Conservation (phyloP, 1,140 invertebrate species). For the Idris sp. region DNA sequence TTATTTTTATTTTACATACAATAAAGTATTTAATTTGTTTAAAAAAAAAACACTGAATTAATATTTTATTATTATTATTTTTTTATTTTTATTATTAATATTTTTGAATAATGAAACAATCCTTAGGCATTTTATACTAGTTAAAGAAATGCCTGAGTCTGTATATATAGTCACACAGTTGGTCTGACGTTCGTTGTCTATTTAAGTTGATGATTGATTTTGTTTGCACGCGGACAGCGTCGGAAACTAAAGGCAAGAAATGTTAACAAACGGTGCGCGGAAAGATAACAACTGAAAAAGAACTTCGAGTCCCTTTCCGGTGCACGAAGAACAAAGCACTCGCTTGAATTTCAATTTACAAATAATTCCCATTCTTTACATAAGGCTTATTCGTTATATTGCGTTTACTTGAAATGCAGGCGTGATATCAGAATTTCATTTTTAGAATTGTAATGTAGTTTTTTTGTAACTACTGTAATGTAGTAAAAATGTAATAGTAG, state of each 20-base stretch:
- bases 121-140: too few species aligned
- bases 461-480: too few species aligned
- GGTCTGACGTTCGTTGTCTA: conserved; percentile 8
- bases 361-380: conserved; percentile 45
- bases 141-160: too few species aligned
- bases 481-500: too few species aligned
- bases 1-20: too few species aligned
- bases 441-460: conserved; percentile 23
- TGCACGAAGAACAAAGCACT: conserved; percentile 50
- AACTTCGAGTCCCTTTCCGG: conserved; percentile 45
- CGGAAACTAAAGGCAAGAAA: conserved; percentile 26
- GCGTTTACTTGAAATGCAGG: conserved; percentile 14
- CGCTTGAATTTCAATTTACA: conserved; percentile 51
- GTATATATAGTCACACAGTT: too few species aligned
- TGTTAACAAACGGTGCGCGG: conserved; percentile 23
- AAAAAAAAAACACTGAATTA: too few species aligned
- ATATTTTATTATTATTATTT: too few species aligned
- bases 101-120: too few species aligned
- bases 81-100: too few species aligned
- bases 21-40: too few species aligned
- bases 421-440: conserved; percentile 23
- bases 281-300: conserved; percentile 50
- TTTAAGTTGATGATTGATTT: conserved; percentile 24
- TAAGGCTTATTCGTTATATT: conserved; percentile 36
- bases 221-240: conserved; percentile 10